Evolutionary conservation across 2,797 vertebrate species (phyloP).

Genomic region (Liparis tanakae): DNA sequence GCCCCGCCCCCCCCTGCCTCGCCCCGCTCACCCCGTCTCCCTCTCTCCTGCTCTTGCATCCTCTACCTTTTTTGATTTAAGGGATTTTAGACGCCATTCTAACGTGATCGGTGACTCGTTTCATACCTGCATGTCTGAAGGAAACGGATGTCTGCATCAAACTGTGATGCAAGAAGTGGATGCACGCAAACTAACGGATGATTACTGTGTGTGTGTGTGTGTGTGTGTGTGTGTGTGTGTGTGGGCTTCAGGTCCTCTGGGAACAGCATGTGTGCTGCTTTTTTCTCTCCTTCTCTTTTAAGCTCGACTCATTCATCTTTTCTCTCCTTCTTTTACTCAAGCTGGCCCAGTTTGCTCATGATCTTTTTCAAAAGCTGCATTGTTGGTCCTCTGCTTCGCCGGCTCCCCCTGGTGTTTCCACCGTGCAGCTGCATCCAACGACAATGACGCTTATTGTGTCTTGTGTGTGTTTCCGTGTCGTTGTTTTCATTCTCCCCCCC

Average conservation of each 20-base stretch:
- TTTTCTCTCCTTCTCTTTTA: constrained; percentile 7
- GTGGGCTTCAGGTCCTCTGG: constrained; percentile 35
- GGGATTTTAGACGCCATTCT: constrained; percentile 5
- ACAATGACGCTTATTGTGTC: background rate
- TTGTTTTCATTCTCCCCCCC: background rate
- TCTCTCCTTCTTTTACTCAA: constrained; percentile 10
- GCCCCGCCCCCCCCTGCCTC: background rate
- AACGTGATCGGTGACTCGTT: constrained; percentile 23
- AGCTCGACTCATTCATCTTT: constrained; percentile 23
- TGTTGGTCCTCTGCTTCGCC: constrained; percentile 28
- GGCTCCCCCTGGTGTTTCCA: constrained; percentile 65
- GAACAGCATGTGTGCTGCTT: constrained; percentile 52
- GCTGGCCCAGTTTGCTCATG: constrained; percentile 45
- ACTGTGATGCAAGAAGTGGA: constrained; percentile 1
- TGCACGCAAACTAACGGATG: constrained; percentile 49
- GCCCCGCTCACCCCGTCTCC: background rate
- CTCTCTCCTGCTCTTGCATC: constrained; percentile 13
- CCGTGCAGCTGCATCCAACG: constrained; percentile 10
- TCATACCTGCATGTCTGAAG: constrained; percentile 17
- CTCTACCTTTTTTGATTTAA: background rate
- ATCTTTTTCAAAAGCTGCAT: background rate
- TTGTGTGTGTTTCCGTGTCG: too few relatives aligned
- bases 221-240: too few relatives aligned
- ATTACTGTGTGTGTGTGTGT: constrained; percentile 21
- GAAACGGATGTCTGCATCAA: background rate